Percentiles rank a stretch among this genome's conserved stretches.
phyloP scores from a whole-genome alignment of 2,113 vertebrate species.

The Barbus barbus region DNA sequence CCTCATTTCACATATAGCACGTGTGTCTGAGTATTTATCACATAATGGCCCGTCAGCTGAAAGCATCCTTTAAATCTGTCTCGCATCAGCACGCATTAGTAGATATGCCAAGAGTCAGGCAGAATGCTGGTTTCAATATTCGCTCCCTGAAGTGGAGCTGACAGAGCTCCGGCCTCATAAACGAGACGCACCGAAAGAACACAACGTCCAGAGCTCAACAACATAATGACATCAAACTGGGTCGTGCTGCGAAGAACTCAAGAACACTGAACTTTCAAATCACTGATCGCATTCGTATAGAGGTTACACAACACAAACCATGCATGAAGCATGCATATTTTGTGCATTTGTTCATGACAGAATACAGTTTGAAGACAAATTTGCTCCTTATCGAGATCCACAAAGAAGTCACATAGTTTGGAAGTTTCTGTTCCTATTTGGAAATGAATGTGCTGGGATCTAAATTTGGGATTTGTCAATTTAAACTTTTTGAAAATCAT shows the following conservation, averaged over 20 bases:
- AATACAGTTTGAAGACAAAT: slow-evolving; percentile 29
- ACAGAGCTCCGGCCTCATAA: slow-evolving; percentile 39
- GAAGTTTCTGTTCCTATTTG: neutral
- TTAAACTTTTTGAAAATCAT: no score
- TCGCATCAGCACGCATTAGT: slow-evolving; percentile 38
- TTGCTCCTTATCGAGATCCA: neutral
- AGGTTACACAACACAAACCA: neutral
- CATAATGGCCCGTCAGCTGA: slow-evolving; percentile 36
- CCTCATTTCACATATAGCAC: neutral
- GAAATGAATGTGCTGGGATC: neutral
- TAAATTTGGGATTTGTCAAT: no score
- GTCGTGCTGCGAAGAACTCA: neutral
- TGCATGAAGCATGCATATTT: no score
- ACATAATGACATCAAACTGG: slow-evolving; percentile 29
- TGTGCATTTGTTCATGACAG: slow-evolving; percentile 14
- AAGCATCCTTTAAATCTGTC: slow-evolving; percentile 49
- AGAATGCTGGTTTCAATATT: slow-evolving; percentile 54
- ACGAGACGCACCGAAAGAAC: neutral
- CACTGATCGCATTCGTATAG: neutral
- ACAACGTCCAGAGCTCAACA: neutral
- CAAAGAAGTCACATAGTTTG: neutral
- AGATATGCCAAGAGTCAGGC: slow-evolving; percentile 17
- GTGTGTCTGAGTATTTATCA: slow-evolving; percentile 33
- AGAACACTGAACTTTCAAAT: neutral
- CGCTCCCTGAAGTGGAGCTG: slow-evolving; percentile 56